phyloP scores from a whole-genome alignment of 2,113 vertebrate genomes.

The Siphamia tubifer region DNA sequence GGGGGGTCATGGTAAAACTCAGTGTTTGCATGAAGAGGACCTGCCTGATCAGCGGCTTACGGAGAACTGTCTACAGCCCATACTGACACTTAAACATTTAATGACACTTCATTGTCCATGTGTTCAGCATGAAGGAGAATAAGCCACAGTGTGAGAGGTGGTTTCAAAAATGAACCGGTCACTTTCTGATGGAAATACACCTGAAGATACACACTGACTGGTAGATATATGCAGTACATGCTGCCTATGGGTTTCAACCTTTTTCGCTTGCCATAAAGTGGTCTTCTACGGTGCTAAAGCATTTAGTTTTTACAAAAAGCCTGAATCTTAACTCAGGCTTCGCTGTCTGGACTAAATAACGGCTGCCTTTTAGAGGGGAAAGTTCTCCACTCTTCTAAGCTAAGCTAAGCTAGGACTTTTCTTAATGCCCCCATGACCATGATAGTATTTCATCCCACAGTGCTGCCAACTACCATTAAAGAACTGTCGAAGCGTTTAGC shows the following conservation, averaged over 20 bases:
- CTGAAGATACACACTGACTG: constrained; percentile 6
- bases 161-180: not conserved
- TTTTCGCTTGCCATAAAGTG: constrained; percentile 61
- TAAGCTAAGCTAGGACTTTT: not conserved
- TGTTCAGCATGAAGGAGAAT: constrained; percentile 16
- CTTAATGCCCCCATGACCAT: constrained; percentile 2
- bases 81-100: not conserved
- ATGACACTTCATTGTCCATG: not conserved
- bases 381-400: not conserved
- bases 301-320: constrained; percentile 16
- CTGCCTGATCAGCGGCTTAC: not conserved
- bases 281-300: constrained; percentile 58
- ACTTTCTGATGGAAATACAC: constrained; percentile 1
- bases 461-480: not conserved
- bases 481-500: constrained; percentile 23
- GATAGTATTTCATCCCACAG: constrained; percentile 11
- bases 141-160: not conserved
- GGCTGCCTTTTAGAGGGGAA: constrained; percentile 24
- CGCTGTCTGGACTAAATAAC: constrained; percentile 11
- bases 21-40: not conserved
- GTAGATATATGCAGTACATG: not conserved
- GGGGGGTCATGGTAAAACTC: not conserved
- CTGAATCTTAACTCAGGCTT: constrained; percentile 9
- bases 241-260: constrained; percentile 25
- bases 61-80: constrained; percentile 1